Evolutionary conservation across 2,888 invertebrate species (phyloP).

Genomic region (Hemistola chrysoprasaria): DNA sequence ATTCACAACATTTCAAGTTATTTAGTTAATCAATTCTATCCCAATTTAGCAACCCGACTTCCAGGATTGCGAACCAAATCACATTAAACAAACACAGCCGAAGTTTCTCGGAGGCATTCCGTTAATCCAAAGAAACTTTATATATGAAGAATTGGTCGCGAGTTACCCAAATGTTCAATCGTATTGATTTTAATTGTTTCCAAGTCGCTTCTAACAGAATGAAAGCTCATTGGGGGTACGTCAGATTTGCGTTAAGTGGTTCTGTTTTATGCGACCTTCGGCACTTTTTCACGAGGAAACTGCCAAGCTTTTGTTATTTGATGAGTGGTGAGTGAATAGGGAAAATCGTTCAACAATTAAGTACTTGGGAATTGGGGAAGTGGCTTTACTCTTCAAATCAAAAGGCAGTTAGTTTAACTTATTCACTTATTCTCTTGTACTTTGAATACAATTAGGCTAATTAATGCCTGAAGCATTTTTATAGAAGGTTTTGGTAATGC

Average conservation of each 20-base stretch:
- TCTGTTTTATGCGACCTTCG: neutral
- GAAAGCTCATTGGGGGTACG: slow-evolving; percentile 6
- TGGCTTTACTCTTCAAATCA: too few relatives aligned
- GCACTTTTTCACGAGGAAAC: neutral
- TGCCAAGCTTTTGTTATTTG: too few relatives aligned
- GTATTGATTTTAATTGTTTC: slow-evolving; percentile 28
- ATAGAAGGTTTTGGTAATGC: slow-evolving; percentile 1
- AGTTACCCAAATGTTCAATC: slow-evolving; percentile 27
- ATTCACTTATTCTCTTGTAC: too few relatives aligned
- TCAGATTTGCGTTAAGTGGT: slow-evolving; percentile 1
- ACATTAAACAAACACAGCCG: slow-evolving; percentile 9
- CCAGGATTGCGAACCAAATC: slow-evolving; percentile 2
- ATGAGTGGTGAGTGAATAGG: too few relatives aligned
- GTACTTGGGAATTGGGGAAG: too few relatives aligned
- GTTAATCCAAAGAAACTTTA: slow-evolving; percentile 22
- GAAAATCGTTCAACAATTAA: too few relatives aligned
- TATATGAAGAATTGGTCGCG: slow-evolving; percentile 19
- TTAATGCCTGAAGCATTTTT: too few relatives aligned
- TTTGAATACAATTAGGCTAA: too few relatives aligned
- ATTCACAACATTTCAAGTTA: too few relatives aligned
- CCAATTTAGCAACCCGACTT: neutral
- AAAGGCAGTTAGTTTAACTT: too few relatives aligned
- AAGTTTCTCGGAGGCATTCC: slow-evolving; percentile 2
- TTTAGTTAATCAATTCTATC: too few relatives aligned
- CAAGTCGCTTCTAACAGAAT: slow-evolving; percentile 5